phyloP scores from a whole-genome alignment of 2,113 vertebrate species.

The Hypanus sabinus region DNA sequence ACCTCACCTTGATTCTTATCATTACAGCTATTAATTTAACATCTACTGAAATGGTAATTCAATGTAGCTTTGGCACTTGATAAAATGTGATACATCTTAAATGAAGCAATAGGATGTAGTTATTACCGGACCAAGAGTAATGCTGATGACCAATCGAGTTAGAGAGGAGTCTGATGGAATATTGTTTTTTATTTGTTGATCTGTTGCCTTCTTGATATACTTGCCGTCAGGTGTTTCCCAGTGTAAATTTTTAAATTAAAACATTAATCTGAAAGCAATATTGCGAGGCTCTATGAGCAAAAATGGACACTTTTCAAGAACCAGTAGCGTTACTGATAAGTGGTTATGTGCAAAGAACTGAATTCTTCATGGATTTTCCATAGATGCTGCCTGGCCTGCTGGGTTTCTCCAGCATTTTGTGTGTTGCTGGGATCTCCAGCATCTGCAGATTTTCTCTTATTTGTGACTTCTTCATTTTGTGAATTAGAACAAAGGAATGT shows the following conservation, averaged over 20 bases:
- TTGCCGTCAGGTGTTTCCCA: neutral
- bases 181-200: neutral
- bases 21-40: neutral
- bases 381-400: too few relatives aligned
- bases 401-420: too few relatives aligned
- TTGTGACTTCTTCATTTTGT: neutral
- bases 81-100: neutral
- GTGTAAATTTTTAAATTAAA: neutral
- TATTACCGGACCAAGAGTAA: neutral
- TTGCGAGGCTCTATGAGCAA: neutral
- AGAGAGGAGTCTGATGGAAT: neutral
- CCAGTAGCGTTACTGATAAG: neutral
- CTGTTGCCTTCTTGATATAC: neutral
- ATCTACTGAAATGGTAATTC: too few relatives aligned
- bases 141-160: neutral
- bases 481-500: neutral
- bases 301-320: neutral
- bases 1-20: neutral
- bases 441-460: too few relatives aligned
- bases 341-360: neutral
- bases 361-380: neutral
- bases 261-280: neutral
- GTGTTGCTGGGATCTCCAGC: too few relatives aligned
- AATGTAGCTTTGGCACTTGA: neutral
- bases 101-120: neutral